Percentiles rank a stretch among this genome's conserved stretches.
Evolutionary conservation across 2,113 vertebrate species (phyloP).

Genomic region (Columba janthina): DNA sequence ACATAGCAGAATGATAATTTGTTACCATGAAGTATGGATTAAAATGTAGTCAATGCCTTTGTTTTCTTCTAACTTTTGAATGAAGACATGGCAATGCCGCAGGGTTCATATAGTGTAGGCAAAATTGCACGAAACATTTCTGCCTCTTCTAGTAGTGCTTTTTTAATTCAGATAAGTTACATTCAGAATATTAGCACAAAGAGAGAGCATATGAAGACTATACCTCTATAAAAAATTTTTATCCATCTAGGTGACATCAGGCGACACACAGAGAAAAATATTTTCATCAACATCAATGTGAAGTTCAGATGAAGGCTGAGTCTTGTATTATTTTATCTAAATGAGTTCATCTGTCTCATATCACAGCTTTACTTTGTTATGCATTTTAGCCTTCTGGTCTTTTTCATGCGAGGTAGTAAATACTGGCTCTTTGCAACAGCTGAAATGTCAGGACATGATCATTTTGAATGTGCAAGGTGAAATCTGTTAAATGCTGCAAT

Average conservation of each 20-base stretch:
- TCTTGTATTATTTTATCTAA: conserved; percentile 28
- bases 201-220: neutral
- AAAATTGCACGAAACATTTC: neutral
- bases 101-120: neutral
- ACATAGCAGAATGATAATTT: neutral
- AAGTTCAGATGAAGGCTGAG: conserved; percentile 13
- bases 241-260: neutral
- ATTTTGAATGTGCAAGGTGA: conserved; percentile 12
- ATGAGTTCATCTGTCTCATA: conserved; percentile 32
- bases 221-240: neutral
- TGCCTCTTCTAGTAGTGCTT: neutral
- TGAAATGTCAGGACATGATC: neutral
- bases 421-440: conserved; percentile 25
- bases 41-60: neutral
- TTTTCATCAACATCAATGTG: neutral
- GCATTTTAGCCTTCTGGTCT: conserved; percentile 8
- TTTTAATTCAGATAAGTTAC: neutral
- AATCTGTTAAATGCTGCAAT: neutral
- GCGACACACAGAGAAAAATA: neutral
- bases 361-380: neutral
- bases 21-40: neutral
- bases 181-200: neutral
- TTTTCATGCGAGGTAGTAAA: conserved; percentile 32
- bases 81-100: neutral
- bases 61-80: neutral